These are phyloP conservation scores for Orthonyx spaldingii DNA, from an alignment of 2,113 vertebrate species.

Conservation along the genomic window DNA sequence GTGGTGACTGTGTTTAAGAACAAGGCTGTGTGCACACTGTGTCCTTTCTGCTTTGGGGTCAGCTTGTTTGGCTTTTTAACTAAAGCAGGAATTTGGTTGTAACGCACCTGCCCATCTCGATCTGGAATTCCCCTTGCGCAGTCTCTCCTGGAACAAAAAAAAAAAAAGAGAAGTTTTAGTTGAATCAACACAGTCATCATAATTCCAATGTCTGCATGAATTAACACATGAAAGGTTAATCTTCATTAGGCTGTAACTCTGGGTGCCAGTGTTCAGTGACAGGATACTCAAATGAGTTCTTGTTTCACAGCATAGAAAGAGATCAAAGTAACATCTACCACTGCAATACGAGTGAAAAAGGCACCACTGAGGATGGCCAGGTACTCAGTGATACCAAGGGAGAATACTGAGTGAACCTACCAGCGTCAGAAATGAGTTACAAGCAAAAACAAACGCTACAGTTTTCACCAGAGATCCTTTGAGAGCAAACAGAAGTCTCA, in stretches of 20 bases:
- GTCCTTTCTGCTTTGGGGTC: neutral
- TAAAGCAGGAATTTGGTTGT: neutral
- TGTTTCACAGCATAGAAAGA: neutral
- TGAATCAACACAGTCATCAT: neutral
- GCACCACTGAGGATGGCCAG: neutral
- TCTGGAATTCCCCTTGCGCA: slow-evolving; percentile 76
- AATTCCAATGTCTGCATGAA: neutral
- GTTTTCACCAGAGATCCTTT: neutral
- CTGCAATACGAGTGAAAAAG: neutral
- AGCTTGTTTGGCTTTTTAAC: neutral
- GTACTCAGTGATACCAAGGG: neutral
- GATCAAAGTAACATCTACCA: neutral
- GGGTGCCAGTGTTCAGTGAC: neutral
- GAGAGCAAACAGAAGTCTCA: neutral
- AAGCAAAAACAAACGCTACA: neutral
- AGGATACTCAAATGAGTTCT: neutral
- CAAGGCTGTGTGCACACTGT: neutral
- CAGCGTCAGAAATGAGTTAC: neutral
- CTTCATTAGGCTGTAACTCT: neutral
- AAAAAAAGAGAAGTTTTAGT: neutral
- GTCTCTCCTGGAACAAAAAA: slow-evolving; percentile 73
- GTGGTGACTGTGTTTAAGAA: neutral
- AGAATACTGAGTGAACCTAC: neutral
- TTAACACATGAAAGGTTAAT: neutral
- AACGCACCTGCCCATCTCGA: slow-evolving; percentile 75